Base-by-base conservation (phyloP, 2,797 vertebrate genomes). In the Pseudomugil tenellus region DNA sequence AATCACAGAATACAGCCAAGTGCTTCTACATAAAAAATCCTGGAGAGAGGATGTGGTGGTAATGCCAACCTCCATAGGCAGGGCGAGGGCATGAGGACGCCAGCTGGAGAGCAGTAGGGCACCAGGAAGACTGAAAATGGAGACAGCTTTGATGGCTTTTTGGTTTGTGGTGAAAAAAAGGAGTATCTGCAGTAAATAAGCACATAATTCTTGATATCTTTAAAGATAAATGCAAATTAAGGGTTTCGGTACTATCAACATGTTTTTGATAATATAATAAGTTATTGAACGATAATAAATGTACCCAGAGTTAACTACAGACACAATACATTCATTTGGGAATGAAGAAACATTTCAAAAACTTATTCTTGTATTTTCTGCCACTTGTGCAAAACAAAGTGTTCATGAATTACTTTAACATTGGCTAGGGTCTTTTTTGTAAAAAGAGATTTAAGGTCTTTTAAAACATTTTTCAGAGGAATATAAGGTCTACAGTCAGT, bases 91-190 rank as follows among this genome's bases (percentile, higher is more conserved):
- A 90, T 77, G 78, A 91, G 83, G 80, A 57, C 61, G 48, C 67
- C 87, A 88, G 86, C 82, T 87, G 89, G 62, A 63, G 69, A 71
- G 57, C 67, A 77, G 73, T 43, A 59, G 69, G 83, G 72, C 72
- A 83, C 67, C 72, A 49, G 70, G 77, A 67, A 72, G 68, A 59
- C 35, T 53, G 46, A 53, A 79, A 69, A 77, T 34, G 59, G 57
- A 0, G 67, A 53, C 75, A 58, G 77, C 72, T 74, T 68, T 74
- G 29, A 48, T 58, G 68, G 62, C 55, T 76, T 70, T 76, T 84
- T 60, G 68, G 53, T 69, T 84, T 82, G 83, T 74, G 48, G 21
- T 71, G 39, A 31, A 32, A 32, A 51, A 62, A 80, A 80, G 67
- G 74, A 74, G 59, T 75, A 87, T 76, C 66, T 70, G 23, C 23